These are phyloP conservation scores for Hypena proboscidalis DNA, from an alignment of 2,888 invertebrate genomes.

Conservation along the genomic window DNA sequence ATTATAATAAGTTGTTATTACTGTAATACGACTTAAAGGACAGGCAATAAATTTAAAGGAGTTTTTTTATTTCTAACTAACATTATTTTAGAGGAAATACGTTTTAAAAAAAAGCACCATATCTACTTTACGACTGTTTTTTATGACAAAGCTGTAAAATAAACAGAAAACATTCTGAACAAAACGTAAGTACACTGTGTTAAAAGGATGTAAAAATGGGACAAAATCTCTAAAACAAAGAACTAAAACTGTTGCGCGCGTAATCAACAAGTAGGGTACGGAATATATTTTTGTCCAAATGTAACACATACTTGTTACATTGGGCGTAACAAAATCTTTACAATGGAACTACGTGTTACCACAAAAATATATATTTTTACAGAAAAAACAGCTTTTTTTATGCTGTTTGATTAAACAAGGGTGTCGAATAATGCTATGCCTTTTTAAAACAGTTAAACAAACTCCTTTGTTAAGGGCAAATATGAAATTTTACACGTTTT, in stretches of 20 bases:
- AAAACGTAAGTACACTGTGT: neutral
- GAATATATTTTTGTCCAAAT: slow-evolving; percentile 16
- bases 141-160: neutral
- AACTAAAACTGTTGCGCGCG: slow-evolving; percentile 62
- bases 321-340: slow-evolving; percentile 18
- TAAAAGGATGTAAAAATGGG: slow-evolving; percentile 5
- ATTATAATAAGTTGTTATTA: slow-evolving; percentile 1
- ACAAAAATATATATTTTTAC: no score
- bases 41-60: no score
- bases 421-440: no score
- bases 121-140: neutral
- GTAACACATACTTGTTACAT: slow-evolving; percentile 11
- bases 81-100: no score
- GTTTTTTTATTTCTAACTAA: no score
- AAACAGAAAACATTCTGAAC: neutral
- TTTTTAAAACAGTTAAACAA: no score
- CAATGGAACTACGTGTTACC: neutral
- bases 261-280: slow-evolving; percentile 69
- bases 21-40: no score
- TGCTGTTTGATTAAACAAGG: no score
- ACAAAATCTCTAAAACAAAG: slow-evolving; percentile 48
- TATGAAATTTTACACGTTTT: no score
- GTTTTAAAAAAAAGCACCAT: no score
- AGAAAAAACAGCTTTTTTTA: no score
- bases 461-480: no score